phyloP scores from a whole-genome alignment of 2,888 invertebrate genomes.

The Panorpa germanica region DNA sequence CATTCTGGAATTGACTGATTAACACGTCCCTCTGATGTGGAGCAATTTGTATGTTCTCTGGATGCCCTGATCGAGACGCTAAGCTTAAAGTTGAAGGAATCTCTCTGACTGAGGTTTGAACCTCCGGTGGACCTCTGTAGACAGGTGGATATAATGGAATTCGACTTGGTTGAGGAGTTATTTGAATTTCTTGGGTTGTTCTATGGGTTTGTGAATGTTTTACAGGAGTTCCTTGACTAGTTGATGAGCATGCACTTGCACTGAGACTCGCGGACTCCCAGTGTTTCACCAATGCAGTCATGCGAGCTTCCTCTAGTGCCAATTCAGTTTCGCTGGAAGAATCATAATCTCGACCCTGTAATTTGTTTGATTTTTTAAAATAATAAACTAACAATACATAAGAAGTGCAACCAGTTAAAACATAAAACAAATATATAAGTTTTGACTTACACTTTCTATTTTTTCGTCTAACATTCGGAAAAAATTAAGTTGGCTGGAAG shows the following conservation, averaged over 20 bases:
- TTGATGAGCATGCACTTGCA: slow-evolving; percentile 28
- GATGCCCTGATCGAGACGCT: too few species aligned
- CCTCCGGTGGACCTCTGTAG: slow-evolving; percentile 5
- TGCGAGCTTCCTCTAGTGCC: slow-evolving; percentile 43
- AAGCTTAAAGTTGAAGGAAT: too few species aligned
- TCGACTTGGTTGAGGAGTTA: slow-evolving; percentile 6
- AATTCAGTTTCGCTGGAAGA: slow-evolving; percentile 57
- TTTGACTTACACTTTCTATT: slow-evolving; percentile 59
- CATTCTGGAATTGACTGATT: too few species aligned
- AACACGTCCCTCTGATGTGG: too few species aligned
- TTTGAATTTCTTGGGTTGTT: too few species aligned
- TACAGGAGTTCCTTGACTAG: slow-evolving; percentile 31
- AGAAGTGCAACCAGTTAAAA: slow-evolving; percentile 1
- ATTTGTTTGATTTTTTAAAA: slow-evolving; percentile 9
- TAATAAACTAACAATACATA: not conserved
- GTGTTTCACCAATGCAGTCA: slow-evolving; percentile 46
- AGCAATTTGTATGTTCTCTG: too few species aligned
- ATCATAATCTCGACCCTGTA: slow-evolving; percentile 67
- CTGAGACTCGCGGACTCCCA: slow-evolving; percentile 55
- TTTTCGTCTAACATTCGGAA: slow-evolving; percentile 86
- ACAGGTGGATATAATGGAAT: not conserved
- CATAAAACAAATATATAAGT: slow-evolving; percentile 4
- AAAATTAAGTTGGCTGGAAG: slow-evolving; percentile 79
- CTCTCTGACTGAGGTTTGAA: too few species aligned
- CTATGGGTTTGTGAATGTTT: slow-evolving; percentile 24